Base-by-base conservation (phyloP, 2,888 invertebrate species). In the Glyphotaelius pellucidus region DNA sequence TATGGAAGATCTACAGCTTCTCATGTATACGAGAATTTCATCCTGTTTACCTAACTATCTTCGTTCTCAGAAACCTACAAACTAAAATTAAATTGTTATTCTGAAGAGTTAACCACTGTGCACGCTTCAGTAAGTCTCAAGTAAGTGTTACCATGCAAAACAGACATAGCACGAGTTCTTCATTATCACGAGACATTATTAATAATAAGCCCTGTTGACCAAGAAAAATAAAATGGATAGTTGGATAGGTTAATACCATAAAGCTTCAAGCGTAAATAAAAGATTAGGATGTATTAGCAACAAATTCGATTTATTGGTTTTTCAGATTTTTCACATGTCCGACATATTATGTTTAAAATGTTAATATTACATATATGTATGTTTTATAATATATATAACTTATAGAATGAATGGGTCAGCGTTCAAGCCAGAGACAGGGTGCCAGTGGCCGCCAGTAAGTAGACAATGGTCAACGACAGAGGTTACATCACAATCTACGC, bases 271-370 rank as follows among this genome's bases (percentile, higher is more conserved):
- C 9, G 1, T 31, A 86, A 91, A 91, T 88, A 79, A 91, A 80
- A 91, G 81, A 91, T 35, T 19, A 38, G 35, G 84, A 89, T 89
- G 93, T 95, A 95, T 96, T 96, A 96, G 96, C 96, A 96, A 96
- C 96, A 96, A 96, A 96, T 96, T 93, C 93, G 93, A 96, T 96
- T 96, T 96, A 96, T 96, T 96, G 95, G 95, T 95, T 95, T 89
- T 95, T 95, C 96, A 96, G 96, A 96, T 96, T 96, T 89, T 96
- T 96, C 96, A 96, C 96, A 95, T 93, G 93, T 93, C 93, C 92
- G 92, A 93, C 93, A 93, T 92, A 90, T 67, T 67, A 67, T 92
- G 83, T 91, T 91, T 85, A 92, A 93, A 93, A 87, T 89, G 83
- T 93, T 92, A 90, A 92, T 89, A 93, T 91, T 93, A 93, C 91